phyloP scores from a whole-genome alignment of 2,888 invertebrate species.

The Cosmia trapezina region DNA sequence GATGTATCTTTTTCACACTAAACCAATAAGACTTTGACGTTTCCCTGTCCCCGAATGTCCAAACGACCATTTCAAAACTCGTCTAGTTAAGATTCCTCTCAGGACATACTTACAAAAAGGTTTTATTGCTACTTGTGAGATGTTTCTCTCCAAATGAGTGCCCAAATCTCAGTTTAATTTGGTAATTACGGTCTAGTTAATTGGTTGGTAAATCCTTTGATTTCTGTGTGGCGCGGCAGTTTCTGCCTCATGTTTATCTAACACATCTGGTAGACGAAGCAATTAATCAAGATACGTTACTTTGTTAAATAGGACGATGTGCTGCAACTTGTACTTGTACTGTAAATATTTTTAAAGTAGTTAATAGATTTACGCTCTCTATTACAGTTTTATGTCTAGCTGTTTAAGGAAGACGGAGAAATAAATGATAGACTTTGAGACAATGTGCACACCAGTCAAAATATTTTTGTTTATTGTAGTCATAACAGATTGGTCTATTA shows the following conservation, averaged over 20 bases:
- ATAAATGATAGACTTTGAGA: background rate
- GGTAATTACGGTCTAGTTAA: conserved; percentile 73
- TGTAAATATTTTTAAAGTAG: background rate
- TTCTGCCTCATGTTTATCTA: conserved; percentile 54
- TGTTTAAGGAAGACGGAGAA: background rate
- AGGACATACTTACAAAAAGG: conserved; percentile 32
- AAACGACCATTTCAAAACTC: conserved; percentile 26
- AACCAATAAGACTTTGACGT: background rate
- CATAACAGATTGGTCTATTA: background rate
- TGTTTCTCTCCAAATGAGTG: conserved; percentile 35
- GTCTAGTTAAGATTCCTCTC: conserved; percentile 19
- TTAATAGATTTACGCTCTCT: conserved; percentile 8
- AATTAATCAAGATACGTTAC: conserved; percentile 54
- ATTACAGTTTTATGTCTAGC: background rate
- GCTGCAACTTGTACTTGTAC: conserved; percentile 18
- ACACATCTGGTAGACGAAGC: conserved; percentile 57
- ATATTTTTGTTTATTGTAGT: background rate
- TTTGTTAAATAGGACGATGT: conserved; percentile 50
- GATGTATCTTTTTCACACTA: background rate
- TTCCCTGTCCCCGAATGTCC: conserved; percentile 1
- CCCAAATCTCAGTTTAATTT: conserved; percentile 67
- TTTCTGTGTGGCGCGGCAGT: conserved; percentile 51
- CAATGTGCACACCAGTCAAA: background rate
- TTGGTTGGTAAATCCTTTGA: conserved; percentile 69
- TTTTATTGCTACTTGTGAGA: conserved; percentile 42